Conservation (phyloP, 2,888 invertebrate genomes). For the Blastobasis lacticolella region DNA sequence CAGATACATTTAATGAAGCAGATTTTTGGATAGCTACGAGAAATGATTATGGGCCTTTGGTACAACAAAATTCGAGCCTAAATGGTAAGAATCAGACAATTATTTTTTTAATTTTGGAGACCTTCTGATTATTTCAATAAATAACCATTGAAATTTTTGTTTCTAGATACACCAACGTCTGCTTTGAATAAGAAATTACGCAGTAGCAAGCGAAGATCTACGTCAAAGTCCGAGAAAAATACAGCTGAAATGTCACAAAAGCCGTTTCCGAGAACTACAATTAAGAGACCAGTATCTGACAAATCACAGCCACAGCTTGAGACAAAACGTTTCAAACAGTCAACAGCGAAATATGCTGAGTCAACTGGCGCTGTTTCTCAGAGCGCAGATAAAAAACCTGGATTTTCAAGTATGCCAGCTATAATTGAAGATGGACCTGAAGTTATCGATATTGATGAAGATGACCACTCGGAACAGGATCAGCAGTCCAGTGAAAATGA, state of each 20-base stretch:
- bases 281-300: neutral
- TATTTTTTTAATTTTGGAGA: neutral
- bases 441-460: slow-evolving; percentile 1
- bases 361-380: slow-evolving; percentile 1
- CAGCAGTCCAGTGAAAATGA: slow-evolving; percentile 1
- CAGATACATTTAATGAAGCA: slow-evolving; percentile 5
- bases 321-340: neutral
- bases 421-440: neutral
- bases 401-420: slow-evolving; percentile 1
- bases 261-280: neutral
- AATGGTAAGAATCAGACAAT: neutral
- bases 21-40: slow-evolving; percentile 6
- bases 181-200: neutral
- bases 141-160: neutral
- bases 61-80: slow-evolving; percentile 1
- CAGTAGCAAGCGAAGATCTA: slow-evolving; percentile 1
- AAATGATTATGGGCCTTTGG: slow-evolving; percentile 4
- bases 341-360: slow-evolving; percentile 1
- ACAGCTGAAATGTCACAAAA: slow-evolving; percentile 1
- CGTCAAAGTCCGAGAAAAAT: neutral
- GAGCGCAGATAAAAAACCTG: neutral
- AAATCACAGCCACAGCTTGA: neutral
- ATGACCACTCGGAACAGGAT: neutral
- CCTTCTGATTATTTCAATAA: neutral
- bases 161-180: neutral